Evolutionary conservation across 2,888 invertebrate genomes (phyloP).

Genomic region (Polia nebulosa): DNA sequence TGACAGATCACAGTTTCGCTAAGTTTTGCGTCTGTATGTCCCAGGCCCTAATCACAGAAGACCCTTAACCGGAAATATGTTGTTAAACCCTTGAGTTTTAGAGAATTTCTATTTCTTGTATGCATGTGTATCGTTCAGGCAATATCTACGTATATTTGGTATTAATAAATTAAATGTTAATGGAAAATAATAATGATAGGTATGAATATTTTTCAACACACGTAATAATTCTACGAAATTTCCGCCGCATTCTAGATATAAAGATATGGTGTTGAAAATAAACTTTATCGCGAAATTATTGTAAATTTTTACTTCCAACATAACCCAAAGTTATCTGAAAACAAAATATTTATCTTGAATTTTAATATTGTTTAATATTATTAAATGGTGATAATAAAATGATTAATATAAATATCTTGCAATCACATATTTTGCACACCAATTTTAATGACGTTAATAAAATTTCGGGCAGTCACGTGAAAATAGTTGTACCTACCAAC

Average conservation of each 20-base stretch:
- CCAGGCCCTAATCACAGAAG: background rate
- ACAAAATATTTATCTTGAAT: conserved; percentile 86
- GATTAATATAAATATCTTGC: conserved; percentile 59
- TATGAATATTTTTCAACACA: conserved; percentile 18
- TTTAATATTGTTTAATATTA: conserved; percentile 80
- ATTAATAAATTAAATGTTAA: conserved; percentile 3
- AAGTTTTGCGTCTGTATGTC: background rate
- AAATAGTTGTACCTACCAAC: conserved; percentile 12
- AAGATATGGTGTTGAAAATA: conserved; percentile 71
- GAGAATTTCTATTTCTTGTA: background rate
- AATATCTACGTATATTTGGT: conserved; percentile 1
- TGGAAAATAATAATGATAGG: conserved; percentile 6
- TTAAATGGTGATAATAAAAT: conserved; percentile 75
- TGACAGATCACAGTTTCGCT: background rate
- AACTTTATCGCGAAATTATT: conserved; percentile 78
- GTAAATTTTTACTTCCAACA: conserved; percentile 80
- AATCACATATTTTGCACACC: conserved; percentile 33
- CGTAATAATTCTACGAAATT: conserved; percentile 41
- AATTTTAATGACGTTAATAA: conserved; percentile 25
- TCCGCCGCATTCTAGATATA: conserved; percentile 58
- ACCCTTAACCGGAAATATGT: background rate
- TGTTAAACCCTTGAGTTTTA: background rate
- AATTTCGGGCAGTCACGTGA: conserved; percentile 2
- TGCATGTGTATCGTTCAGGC: background rate
- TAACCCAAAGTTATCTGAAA: conserved; percentile 80